Conservation (phyloP, 92 coral and sea anemone genomes). For the Chrysogorgia sp. region DNA sequence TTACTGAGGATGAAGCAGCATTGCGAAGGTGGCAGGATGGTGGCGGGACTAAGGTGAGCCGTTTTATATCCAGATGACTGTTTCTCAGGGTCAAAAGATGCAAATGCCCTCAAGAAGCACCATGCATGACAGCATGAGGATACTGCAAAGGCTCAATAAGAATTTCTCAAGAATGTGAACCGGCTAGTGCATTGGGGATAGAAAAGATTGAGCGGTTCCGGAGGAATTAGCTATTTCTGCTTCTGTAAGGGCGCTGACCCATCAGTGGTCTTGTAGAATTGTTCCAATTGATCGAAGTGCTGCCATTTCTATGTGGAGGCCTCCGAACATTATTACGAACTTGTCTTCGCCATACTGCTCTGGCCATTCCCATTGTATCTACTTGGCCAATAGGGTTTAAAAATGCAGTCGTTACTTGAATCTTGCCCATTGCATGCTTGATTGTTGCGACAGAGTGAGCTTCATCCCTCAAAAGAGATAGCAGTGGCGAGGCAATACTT, state of each 20-base stretch:
- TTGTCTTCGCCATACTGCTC: conserved; percentile 55
- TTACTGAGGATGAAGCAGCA: conserved; percentile 49
- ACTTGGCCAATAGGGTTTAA: too few species aligned
- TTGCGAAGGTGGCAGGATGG: conserved; percentile 58
- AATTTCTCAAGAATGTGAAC: conserved; percentile 30
- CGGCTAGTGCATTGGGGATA: conserved; percentile 16
- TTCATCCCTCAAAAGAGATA: too few species aligned
- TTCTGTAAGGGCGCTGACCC: conserved; percentile 54
- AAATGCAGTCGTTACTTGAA: too few species aligned
- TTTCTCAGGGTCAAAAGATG: conserved; percentile 21
- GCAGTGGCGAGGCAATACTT: conserved; percentile 52
- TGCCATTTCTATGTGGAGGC: conserved; percentile 60
- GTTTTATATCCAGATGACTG: conserved; percentile 27
- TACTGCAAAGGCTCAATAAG: conserved; percentile 20
- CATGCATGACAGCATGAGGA: too few species aligned
- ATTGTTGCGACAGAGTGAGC: too few species aligned
- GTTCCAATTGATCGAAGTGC: conserved; percentile 34
- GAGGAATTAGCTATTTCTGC: conserved; percentile 53
- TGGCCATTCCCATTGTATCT: conserved; percentile 62
- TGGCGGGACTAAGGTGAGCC: conserved; percentile 54
- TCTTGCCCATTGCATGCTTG: too few species aligned
- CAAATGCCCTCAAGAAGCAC: conserved; percentile 26
- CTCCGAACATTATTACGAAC: conserved; percentile 51
- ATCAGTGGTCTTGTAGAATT: conserved; percentile 47
- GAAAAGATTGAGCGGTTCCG: conserved; percentile 66